A percentile compares a stretch with the other conserved stretches of the same genome.
phyloP scores from a whole-genome alignment of 1,140 invertebrate species.

The Anagrus nilaparvatae region DNA sequence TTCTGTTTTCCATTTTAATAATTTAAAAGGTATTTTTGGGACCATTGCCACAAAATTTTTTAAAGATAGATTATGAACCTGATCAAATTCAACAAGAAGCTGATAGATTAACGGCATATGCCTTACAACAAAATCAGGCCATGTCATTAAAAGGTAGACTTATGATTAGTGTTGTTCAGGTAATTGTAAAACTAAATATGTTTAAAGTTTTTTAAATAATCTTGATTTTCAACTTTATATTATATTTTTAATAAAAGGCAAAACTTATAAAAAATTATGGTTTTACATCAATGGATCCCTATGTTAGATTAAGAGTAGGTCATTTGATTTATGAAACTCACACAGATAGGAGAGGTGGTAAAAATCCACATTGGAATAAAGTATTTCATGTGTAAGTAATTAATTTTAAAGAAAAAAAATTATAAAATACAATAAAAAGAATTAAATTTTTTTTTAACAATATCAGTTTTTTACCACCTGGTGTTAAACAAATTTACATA shows the following conservation, averaged over 20 bases:
- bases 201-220: constrained; percentile 6
- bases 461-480: constrained; percentile 73
- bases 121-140: constrained; percentile 59
- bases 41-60: constrained; percentile 70
- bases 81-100: constrained; percentile 52
- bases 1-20: constrained; percentile 8
- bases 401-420: neutral
- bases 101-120: constrained; percentile 69
- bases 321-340: constrained; percentile 92
- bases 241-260: constrained; percentile 44
- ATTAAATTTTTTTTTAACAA: constrained; percentile 7
- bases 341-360: constrained; percentile 89
- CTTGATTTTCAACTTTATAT: neutral
- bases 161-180: constrained; percentile 73
- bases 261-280: constrained; percentile 96
- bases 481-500: constrained; percentile 78
- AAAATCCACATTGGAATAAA: constrained; percentile 92
- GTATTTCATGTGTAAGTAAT: constrained; percentile 70
- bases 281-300: constrained; percentile 91
- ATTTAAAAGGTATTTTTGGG: constrained; percentile 61
- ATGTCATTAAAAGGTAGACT: constrained; percentile 59
- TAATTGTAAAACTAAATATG: constrained; percentile 21
- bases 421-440: neutral
- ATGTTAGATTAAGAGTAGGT: constrained; percentile 83
- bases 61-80: constrained; percentile 49